Conservation (phyloP, 2,888 invertebrate genomes). For the Drosophila aldrichi region DNA sequence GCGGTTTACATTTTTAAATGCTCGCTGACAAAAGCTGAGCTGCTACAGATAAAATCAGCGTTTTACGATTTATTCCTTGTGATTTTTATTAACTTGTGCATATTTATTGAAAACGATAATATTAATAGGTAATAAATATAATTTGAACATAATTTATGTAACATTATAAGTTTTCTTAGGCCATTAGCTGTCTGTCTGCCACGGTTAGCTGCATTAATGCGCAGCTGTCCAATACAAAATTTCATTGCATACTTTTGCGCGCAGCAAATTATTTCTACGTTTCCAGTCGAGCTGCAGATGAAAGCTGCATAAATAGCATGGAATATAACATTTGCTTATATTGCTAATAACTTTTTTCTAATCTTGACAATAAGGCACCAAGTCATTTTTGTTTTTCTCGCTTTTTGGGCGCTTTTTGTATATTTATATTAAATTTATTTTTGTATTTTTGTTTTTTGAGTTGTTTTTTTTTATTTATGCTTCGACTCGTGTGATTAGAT, state of each 20-base stretch:
- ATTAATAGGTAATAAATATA: neutral
- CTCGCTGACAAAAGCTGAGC: neutral
- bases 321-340: neutral
- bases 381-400: slow-evolving; percentile 10
- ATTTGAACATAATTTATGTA: neutral
- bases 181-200: neutral
- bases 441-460: neutral
- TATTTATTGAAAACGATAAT: neutral
- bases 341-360: neutral
- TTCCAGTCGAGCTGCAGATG: too few species aligned
- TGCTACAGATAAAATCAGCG: neutral
- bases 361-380: neutral
- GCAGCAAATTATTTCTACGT: neutral
- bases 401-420: slow-evolving; percentile 6
- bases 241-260: slow-evolving; percentile 14
- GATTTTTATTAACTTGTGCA: neutral
- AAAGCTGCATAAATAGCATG: neutral
- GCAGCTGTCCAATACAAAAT: neutral
- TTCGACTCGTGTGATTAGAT: slow-evolving; percentile 12
- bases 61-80: neutral
- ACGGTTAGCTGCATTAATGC: too few species aligned
- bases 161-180: fast-evolving
- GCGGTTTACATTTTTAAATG: neutral
- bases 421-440: neutral
- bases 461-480: slow-evolving; percentile 1